A percentile compares a stretch with the other conserved stretches of the same genome.
Conservation (phyloP, 2,888 invertebrate genomes). For the Perithous albicinctus region DNA sequence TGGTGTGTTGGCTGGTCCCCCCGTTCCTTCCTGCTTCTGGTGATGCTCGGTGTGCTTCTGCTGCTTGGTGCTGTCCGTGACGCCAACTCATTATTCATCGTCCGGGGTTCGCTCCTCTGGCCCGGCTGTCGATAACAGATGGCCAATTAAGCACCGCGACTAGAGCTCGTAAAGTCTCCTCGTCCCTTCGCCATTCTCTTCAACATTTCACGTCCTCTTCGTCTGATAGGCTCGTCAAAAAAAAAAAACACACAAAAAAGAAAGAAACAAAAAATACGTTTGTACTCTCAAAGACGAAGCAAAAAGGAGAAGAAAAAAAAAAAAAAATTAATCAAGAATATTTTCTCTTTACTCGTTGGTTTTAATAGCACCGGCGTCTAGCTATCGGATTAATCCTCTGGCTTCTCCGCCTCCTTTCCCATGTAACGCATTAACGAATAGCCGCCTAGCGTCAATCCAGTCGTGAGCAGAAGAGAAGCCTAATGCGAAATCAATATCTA, state of each 20-base stretch:
- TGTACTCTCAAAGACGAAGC: background rate
- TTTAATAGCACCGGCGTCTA: conserved; percentile 6
- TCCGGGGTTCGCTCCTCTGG: conserved; percentile 49
- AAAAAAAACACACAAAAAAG: too few species aligned
- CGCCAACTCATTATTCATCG: conserved; percentile 67
- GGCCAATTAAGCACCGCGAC: conserved; percentile 63
- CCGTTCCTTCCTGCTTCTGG: conserved; percentile 25
- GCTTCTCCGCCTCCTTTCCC: background rate
- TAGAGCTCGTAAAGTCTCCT: conserved; percentile 57
- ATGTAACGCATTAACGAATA: conserved; percentile 75
- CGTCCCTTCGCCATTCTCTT: conserved; percentile 7
- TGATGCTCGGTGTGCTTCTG: conserved; percentile 38
- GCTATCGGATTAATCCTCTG: background rate
- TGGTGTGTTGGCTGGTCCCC: conserved; percentile 15
- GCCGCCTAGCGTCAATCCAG: conserved; percentile 61
- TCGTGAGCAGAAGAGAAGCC: conserved; percentile 53
- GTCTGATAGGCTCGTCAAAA: conserved; percentile 8
- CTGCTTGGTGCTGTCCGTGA: conserved; percentile 57
- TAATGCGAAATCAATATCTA: conserved; percentile 82
- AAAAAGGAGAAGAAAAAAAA: background rate
- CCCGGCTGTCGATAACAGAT: conserved; percentile 65
- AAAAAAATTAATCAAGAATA: background rate
- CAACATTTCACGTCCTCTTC: conserved; percentile 7
- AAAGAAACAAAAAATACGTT: background rate
- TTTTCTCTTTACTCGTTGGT: conserved; percentile 27